These are phyloP conservation scores for Saccostrea cuccullata DNA, from an alignment of 1,140 invertebrate genomes.

Conservation along the genomic window DNA sequence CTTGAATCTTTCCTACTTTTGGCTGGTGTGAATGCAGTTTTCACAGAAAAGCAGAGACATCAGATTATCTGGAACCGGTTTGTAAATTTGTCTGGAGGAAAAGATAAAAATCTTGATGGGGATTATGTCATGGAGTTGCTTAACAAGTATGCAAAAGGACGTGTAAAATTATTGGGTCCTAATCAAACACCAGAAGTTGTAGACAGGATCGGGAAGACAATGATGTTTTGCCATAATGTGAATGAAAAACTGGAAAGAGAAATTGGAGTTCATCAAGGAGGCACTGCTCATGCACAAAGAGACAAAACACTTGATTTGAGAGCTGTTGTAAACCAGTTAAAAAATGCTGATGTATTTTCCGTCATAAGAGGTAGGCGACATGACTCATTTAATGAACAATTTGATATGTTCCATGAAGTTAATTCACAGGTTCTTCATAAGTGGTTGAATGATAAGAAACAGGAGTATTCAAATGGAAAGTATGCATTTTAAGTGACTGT, in stretches of 20 bases:
- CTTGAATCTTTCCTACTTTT: conserved; percentile 23
- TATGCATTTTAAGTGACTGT: too few species aligned
- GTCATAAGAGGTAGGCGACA: not conserved
- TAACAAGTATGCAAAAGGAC: conserved; percentile 38
- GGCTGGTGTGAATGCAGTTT: conserved; percentile 40
- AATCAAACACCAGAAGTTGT: conserved; percentile 30
- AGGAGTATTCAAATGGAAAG: too few species aligned
- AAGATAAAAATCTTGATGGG: conserved; percentile 14
- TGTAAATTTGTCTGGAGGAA: conserved; percentile 33
- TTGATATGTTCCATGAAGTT: conserved; percentile 22
- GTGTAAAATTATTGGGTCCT: not conserved
- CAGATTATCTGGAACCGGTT: conserved; percentile 24
- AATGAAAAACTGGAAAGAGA: not conserved
- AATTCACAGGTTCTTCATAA: not conserved
- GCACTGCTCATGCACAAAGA: not conserved
- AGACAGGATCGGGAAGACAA: conserved; percentile 26
- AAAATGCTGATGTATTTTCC: conserved; percentile 5
- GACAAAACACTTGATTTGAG: not conserved
- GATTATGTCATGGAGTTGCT: conserved; percentile 44
- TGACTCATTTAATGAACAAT: conserved; percentile 14
- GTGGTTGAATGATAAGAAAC: not conserved
- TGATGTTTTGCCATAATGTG: conserved; percentile 37
- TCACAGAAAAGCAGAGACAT: conserved; percentile 26
- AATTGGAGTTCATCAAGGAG: not conserved
- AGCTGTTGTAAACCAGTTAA: not conserved